These are phyloP conservation scores for Nothocercus julius DNA, from an alignment of 2,113 vertebrate genomes.

Conservation along the genomic window DNA sequence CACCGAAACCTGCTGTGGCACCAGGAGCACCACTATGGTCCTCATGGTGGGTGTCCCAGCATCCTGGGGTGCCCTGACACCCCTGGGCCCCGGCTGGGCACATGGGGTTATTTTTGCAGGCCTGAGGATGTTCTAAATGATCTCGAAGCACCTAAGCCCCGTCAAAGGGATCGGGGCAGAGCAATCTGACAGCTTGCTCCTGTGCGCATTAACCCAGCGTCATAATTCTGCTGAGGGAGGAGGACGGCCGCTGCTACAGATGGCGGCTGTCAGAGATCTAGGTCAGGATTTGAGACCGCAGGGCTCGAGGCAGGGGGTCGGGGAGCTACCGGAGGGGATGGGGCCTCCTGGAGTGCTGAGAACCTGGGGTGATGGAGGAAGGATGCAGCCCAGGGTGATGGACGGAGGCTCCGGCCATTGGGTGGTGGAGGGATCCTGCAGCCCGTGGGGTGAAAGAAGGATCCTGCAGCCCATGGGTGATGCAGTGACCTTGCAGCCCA, in stretches of 20 bases:
- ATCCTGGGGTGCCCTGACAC: too few relatives aligned
- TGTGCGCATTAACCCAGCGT: conserved; percentile 65
- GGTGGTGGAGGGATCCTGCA: accelerated
- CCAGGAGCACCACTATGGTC: too few relatives aligned
- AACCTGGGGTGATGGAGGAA: background rate
- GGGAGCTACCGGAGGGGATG: accelerated
- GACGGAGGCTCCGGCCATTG: background rate
- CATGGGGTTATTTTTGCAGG: background rate
- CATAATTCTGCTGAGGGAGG: conserved; percentile 77
- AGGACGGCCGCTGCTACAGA: conserved; percentile 72
- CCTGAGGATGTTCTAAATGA: conserved; percentile 63
- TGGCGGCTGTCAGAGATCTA: conserved; percentile 77
- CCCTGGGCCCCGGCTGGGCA: accelerated
- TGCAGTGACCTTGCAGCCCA: too few relatives aligned
- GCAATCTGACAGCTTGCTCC: conserved; percentile 81
- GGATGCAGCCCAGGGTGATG: background rate
- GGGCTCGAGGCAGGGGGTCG: background rate
- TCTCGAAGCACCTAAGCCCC: conserved; percentile 66
- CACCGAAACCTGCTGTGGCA: background rate
- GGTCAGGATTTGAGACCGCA: conserved; percentile 63
- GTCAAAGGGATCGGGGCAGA: conserved; percentile 65
- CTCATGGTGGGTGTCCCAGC: too few relatives aligned
- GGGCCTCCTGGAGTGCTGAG: too few relatives aligned
- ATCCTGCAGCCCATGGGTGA: background rate
- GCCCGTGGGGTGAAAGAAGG: background rate